Conservation (phyloP, 2,797 vertebrate genomes). For the Aythya fuligula region DNA sequence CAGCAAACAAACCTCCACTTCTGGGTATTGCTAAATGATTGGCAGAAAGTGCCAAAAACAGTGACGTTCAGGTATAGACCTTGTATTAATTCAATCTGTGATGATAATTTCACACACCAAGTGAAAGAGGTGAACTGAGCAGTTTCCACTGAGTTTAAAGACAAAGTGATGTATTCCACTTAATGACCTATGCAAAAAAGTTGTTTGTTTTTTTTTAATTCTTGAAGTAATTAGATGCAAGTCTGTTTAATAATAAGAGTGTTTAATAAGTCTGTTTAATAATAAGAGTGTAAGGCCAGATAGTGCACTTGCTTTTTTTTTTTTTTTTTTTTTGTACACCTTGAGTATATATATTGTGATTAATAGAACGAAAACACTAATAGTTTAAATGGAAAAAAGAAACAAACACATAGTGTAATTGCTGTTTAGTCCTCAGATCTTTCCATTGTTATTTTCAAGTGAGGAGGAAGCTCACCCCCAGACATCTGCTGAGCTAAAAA, state of each 20-base stretch:
- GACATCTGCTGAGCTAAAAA: neutral
- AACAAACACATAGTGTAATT: neutral
- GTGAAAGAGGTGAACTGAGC: conserved; percentile 7
- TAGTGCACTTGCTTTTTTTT: neutral
- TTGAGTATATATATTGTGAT: neutral
- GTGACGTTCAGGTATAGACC: neutral
- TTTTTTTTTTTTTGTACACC: neutral
- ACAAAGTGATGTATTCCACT: conserved; percentile 39
- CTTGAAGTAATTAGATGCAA: neutral
- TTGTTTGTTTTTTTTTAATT: neutral
- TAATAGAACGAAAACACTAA: neutral
- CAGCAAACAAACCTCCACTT: neutral
- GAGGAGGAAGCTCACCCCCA: neutral
- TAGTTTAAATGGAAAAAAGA: neutral
- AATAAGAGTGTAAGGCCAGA: neutral
- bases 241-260: neutral
- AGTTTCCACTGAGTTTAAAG: conserved; percentile 36
- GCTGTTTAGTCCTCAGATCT: neutral
- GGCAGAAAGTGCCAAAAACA: conserved; percentile 10
- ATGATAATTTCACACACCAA: conserved; percentile 52
- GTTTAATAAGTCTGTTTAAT: neutral
- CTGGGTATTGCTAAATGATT: neutral
- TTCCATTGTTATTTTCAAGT: neutral
- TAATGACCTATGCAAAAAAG: neutral
- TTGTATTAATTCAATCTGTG: conserved; percentile 53